phyloP scores from a whole-genome alignment of 1,140 invertebrate genomes.

The Dreissena polymorpha region DNA sequence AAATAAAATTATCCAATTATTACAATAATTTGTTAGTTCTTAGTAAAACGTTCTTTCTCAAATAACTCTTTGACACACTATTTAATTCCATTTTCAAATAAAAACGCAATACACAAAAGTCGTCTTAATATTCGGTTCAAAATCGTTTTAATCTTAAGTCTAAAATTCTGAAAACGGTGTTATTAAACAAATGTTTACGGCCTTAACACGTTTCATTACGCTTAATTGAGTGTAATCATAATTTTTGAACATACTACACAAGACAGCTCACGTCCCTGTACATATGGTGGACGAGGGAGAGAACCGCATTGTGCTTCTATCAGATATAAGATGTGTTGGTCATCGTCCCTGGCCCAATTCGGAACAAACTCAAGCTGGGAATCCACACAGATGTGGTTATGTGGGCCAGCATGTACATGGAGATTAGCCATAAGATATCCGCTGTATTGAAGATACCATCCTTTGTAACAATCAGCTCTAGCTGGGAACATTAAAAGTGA shows the following conservation, averaged over 20 bases:
- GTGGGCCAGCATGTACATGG: constrained; percentile 16
- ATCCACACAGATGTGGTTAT: constrained; percentile 61
- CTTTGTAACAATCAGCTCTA: constrained; percentile 41
- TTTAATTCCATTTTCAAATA: too few relatives aligned
- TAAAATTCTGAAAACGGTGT: too few relatives aligned
- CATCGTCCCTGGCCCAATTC: constrained; percentile 22
- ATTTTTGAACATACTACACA: constrained; percentile 63
- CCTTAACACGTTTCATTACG: background rate
- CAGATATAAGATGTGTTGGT: constrained; percentile 56
- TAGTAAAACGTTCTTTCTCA: too few relatives aligned
- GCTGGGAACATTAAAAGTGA: constrained; percentile 57
- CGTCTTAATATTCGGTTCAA: too few relatives aligned
- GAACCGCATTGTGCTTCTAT: constrained; percentile 53
- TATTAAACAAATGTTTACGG: too few relatives aligned
- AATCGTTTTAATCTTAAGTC: too few relatives aligned
- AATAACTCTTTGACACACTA: too few relatives aligned
- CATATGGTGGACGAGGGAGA: constrained; percentile 62
- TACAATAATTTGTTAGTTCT: too few relatives aligned
- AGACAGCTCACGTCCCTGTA: constrained; percentile 52
- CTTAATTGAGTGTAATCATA: background rate
- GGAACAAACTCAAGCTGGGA: constrained; percentile 40
- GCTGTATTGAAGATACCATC: constrained; percentile 53
- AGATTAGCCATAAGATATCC: constrained; percentile 57
- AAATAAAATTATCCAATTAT: too few relatives aligned
- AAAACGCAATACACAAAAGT: too few relatives aligned